phyloP scores from a whole-genome alignment of 2,797 vertebrate species.

The Pseudocheirus occidentalis region DNA sequence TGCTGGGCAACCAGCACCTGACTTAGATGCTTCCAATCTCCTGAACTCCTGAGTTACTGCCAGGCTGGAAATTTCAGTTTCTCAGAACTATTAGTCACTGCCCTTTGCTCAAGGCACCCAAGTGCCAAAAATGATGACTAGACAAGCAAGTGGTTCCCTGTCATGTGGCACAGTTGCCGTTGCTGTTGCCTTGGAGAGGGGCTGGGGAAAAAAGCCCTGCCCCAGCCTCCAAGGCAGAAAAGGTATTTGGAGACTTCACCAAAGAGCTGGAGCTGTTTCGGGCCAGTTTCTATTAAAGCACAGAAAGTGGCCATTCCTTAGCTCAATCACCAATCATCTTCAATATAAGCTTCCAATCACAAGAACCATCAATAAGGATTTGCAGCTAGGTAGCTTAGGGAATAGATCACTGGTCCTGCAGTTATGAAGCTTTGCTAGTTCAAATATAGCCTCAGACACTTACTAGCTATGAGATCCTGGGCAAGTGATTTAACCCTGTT shows the following conservation, averaged over 20 bases:
- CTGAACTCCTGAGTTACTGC: background rate
- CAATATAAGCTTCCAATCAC: background rate
- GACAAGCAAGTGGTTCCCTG: background rate
- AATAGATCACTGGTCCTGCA: background rate
- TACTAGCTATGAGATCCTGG: background rate
- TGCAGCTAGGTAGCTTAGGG: background rate
- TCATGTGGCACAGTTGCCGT: background rate
- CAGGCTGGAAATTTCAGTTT: background rate
- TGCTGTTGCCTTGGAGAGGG: background rate
- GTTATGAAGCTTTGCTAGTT: background rate
- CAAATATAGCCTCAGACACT: background rate
- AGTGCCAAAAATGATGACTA: background rate
- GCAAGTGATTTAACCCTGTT: background rate
- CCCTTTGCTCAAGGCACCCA: background rate
- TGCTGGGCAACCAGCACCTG: background rate
- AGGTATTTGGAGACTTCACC: background rate
- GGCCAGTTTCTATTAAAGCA: background rate
- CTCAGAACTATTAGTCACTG: background rate
- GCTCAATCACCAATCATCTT: background rate
- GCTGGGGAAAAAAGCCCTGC: background rate
- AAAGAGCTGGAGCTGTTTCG: background rate
- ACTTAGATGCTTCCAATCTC: background rate
- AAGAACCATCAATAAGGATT: background rate
- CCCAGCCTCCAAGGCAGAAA: background rate
- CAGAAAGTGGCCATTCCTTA: background rate